Conservation (phyloP, 1,140 invertebrate genomes). For the Nebria ingens region DNA sequence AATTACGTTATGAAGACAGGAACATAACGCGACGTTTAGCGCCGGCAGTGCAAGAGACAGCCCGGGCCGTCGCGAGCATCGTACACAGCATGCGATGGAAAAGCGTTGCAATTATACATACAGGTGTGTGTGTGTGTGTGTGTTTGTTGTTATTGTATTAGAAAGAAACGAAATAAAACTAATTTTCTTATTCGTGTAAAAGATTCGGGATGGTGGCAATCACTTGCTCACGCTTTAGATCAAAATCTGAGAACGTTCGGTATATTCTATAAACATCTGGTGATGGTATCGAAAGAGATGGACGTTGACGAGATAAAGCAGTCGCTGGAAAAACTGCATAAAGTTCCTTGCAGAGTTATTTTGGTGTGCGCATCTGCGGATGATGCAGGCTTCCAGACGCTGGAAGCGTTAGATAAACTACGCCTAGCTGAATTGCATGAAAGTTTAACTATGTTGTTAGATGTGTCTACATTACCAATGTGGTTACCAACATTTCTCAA, state of each 20-base stretch:
- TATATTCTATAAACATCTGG: not conserved
- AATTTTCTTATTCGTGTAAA: too few species aligned
- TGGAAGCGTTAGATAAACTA: conserved; percentile 22
- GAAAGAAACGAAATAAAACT: too few species aligned
- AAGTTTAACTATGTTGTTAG: conserved; percentile 27
- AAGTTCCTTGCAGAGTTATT: conserved; percentile 10
- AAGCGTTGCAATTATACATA: too few species aligned
- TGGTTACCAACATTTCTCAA: conserved; percentile 19
- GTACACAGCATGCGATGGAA: too few species aligned
- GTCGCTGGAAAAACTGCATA: not conserved
- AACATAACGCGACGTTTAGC: too few species aligned
- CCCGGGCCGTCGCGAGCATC: too few species aligned
- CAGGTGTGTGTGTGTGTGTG: too few species aligned
- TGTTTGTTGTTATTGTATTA: too few species aligned
- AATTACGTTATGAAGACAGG: too few species aligned
- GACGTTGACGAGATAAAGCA: not conserved
- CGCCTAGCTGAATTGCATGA: conserved; percentile 24
- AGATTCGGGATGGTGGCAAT: not conserved
- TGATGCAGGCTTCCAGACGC: conserved; percentile 23
- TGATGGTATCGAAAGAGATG: not conserved
- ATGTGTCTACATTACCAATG: conserved; percentile 26
- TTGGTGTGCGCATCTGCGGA: conserved; percentile 27
- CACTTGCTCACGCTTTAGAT: not conserved
- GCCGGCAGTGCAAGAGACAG: too few species aligned
- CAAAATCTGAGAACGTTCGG: not conserved